Evolutionary conservation across 1,140 invertebrate species (phyloP).

Genomic region (Drosophila punjabiensis): DNA sequence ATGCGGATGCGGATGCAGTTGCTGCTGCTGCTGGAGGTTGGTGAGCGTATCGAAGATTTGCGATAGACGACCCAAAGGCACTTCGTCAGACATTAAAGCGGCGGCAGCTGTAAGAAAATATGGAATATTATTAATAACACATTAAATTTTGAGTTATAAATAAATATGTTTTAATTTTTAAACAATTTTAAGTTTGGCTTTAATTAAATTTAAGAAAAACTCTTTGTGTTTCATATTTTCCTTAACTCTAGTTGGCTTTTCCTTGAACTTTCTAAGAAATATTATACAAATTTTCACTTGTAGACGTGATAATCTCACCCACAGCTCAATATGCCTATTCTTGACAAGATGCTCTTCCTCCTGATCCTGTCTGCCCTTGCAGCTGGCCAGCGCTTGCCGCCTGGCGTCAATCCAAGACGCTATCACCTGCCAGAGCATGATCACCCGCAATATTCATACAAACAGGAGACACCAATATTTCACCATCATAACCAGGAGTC

Average conservation of each 20-base stretch:
- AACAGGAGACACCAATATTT: too few relatives aligned
- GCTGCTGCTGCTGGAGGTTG: constrained; percentile 88
- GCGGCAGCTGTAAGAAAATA: constrained; percentile 25
- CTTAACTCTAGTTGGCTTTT: not conserved
- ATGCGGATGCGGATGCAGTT: constrained; percentile 38
- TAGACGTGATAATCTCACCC: constrained; percentile 10
- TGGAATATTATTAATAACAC: not conserved
- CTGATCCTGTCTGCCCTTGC: constrained; percentile 4
- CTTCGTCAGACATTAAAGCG: constrained; percentile 87
- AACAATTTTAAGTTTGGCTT: not conserved
- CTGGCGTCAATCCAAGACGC: constrained; percentile 89
- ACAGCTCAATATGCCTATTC: constrained; percentile 46
- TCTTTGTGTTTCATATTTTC: rapidly evolving
- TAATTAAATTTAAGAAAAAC: not conserved
- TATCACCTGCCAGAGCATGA: constrained; percentile 85
- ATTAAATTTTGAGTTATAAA: not conserved
- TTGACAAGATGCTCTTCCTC: not conserved
- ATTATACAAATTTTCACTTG: not conserved
- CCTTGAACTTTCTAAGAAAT: not conserved
- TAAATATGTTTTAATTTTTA: not conserved
- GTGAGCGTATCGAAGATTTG: constrained; percentile 92
- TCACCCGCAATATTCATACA: not conserved
- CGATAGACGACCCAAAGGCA: constrained; percentile 89
- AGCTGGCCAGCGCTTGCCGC: constrained; percentile 86
- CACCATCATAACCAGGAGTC: constrained; percentile 56